These are phyloP conservation scores for Cygnus atratus DNA, from an alignment of 2,113 vertebrate species.

Conservation along the genomic window DNA sequence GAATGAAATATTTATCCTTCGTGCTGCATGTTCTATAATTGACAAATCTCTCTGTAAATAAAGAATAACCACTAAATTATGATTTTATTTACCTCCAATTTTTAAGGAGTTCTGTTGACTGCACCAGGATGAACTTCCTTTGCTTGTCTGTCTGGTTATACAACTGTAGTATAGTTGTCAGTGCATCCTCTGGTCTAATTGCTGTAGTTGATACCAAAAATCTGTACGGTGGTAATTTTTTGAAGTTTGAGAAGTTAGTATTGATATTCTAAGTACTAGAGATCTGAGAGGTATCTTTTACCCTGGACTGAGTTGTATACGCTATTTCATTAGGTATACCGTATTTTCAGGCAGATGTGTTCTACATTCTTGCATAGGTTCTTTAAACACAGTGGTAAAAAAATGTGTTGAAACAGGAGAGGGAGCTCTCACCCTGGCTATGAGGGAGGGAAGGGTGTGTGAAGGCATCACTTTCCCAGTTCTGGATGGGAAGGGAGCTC, in stretches of 20 bases:
- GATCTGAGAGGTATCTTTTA: rapidly evolving
- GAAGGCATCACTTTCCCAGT: background rate
- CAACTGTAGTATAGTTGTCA: rapidly evolving
- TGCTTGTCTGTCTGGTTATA: background rate
- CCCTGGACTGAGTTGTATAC: too few species aligned
- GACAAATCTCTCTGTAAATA: background rate
- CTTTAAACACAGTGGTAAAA: background rate
- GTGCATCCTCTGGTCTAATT: rapidly evolving
- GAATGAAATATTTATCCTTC: rapidly evolving
- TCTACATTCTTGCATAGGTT: background rate
- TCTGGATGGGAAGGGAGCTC: background rate
- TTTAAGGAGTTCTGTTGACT: background rate
- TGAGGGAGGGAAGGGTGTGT: background rate
- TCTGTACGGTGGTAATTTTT: rapidly evolving
- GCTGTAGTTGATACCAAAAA: background rate
- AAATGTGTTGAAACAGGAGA: background rate
- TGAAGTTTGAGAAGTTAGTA: background rate
- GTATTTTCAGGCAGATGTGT: background rate
- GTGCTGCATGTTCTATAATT: rapidly evolving
- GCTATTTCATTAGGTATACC: background rate
- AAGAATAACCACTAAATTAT: background rate
- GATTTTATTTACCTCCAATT: background rate
- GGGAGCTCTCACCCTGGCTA: conserved; percentile 26
- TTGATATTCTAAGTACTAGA: background rate
- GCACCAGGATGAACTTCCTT: background rate